These are phyloP conservation scores for Schizaphis graminum DNA, from an alignment of 2,888 invertebrate species.

Conservation along the genomic window DNA sequence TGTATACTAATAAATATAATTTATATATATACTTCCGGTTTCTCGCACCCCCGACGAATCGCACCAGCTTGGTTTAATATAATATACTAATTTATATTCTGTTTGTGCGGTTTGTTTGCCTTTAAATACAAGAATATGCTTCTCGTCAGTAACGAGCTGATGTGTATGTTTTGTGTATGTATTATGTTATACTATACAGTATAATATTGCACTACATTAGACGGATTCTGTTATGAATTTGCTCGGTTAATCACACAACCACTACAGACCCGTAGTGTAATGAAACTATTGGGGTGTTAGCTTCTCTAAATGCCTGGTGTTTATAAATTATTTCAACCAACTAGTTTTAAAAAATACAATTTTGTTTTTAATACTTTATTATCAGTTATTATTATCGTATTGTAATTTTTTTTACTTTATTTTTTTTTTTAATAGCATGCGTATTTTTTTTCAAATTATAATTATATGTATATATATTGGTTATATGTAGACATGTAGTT, in stretches of 20 bases:
- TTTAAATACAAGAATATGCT: not conserved
- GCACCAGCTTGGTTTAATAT: not conserved
- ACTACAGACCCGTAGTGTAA: not conserved
- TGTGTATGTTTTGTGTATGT: not conserved
- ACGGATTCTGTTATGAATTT: not conserved
- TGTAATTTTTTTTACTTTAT: no score
- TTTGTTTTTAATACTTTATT: not conserved
- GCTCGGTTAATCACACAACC: not conserved
- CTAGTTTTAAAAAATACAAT: not conserved
- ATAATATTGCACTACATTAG: not conserved
- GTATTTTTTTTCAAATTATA: not conserved
- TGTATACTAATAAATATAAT: not conserved
- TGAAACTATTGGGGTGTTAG: not conserved
- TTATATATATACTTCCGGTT: not conserved
- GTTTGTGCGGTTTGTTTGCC: not conserved
- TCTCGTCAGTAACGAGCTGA: not conserved
- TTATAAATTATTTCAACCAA: not conserved
- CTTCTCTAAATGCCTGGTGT: not conserved
- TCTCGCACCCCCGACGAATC: not conserved
- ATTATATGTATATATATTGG: not conserved
- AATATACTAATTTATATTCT: constrained; percentile 7
- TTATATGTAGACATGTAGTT: no score
- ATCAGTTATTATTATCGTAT: not conserved
- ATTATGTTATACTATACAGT: not conserved
- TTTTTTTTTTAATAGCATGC: not conserved